A percentile compares a stretch with the other conserved stretches of the same genome.
Evolutionary conservation across 1,140 invertebrate species (phyloP).

Genomic region (Chironomus striatipennis): DNA sequence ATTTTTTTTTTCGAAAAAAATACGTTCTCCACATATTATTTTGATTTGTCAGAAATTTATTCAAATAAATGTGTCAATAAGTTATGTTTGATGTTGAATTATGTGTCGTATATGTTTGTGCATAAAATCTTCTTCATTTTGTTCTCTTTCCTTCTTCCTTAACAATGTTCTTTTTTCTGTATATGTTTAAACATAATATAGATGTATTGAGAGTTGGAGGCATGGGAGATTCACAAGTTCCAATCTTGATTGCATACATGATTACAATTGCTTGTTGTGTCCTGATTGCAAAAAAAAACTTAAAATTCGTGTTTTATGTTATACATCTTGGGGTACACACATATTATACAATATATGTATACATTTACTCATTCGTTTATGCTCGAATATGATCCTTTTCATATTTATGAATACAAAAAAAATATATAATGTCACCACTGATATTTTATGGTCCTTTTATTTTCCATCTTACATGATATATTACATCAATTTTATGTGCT

Average conservation of each 20-base stretch:
- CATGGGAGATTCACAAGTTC: not conserved
- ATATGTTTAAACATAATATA: too few species aligned
- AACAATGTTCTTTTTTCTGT: too few species aligned
- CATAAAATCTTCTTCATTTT: not conserved
- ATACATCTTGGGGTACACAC: too few species aligned
- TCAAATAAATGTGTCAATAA: constrained; percentile 24
- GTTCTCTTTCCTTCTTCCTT: too few species aligned
- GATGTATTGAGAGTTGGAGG: not conserved
- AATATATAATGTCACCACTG: constrained; percentile 18
- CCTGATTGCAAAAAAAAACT: constrained; percentile 3
- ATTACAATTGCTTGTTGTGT: not conserved
- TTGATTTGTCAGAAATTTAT: constrained; percentile 17
- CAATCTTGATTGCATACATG: constrained; percentile 15
- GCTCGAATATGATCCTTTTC: not conserved
- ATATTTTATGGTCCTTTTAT: constrained; percentile 22
- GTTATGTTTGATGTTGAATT: constrained; percentile 16
- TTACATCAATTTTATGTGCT: constrained; percentile 23
- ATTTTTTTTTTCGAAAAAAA: too few species aligned
- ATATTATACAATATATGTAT: not conserved
- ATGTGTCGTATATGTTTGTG: constrained; percentile 1
- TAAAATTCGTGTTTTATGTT: constrained; percentile 1
- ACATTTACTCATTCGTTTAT: not conserved
- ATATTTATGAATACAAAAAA: not conserved
- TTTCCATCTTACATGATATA: constrained; percentile 20
- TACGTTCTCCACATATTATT: not conserved